Percentiles rank a stretch among this genome's conserved stretches.
These are phyloP conservation scores for Petrosia ficiformis DNA, from an alignment of 37 sponge, comb jelly and placozoan species.

Conservation along the genomic window DNA sequence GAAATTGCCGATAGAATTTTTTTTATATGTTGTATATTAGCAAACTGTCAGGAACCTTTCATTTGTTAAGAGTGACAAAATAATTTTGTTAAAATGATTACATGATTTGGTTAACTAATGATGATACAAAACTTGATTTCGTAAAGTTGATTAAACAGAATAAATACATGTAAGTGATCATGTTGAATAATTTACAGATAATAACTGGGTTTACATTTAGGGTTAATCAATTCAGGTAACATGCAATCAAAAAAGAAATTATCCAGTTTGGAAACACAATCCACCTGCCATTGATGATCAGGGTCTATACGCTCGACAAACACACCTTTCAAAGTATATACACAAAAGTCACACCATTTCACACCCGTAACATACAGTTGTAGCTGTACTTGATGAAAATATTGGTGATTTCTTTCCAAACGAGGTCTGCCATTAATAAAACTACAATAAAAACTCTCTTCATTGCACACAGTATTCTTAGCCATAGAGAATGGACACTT, in stretches of 20 bases:
- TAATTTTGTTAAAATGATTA: too few relatives aligned
- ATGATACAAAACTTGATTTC: too few relatives aligned
- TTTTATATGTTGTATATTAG: slow-evolving; percentile 10
- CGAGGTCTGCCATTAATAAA: not conserved
- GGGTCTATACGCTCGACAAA: not conserved
- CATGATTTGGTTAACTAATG: too few relatives aligned
- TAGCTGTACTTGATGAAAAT: not conserved
- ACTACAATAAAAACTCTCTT: not conserved
- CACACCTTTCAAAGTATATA: not conserved
- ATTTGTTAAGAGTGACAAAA: too few relatives aligned
- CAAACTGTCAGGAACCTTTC: slow-evolving; percentile 13
- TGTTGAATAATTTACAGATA: not conserved
- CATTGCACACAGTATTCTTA: not conserved
- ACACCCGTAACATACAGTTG: slow-evolving; percentile 6
- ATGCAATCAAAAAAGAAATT: not conserved
- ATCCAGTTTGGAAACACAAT: not conserved
- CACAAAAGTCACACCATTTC: slow-evolving; percentile 13
- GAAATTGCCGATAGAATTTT: slow-evolving; percentile 20
- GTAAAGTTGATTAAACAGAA: too few relatives aligned
- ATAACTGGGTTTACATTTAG: not conserved
- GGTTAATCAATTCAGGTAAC: not conserved
- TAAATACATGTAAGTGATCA: too few relatives aligned
- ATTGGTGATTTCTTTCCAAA: not conserved
- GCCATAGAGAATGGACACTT: slow-evolving; percentile 3
- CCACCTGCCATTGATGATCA: not conserved